These are phyloP conservation scores for Premnoplex brunnescens DNA, from an alignment of 2,797 vertebrate species.

Conservation along the genomic window DNA sequence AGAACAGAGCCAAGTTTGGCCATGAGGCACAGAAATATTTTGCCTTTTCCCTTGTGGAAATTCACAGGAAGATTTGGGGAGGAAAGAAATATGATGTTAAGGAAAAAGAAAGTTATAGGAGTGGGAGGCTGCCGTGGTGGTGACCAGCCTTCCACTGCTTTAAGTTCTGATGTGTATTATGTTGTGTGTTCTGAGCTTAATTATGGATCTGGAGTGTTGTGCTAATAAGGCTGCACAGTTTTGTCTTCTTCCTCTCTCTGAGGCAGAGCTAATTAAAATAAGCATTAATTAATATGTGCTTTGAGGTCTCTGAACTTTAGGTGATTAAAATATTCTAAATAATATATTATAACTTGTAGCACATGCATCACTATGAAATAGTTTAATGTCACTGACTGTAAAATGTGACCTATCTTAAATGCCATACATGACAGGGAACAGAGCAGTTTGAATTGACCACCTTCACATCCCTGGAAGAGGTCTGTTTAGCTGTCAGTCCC, in stretches of 20 bases:
- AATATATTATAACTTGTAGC: constrained; percentile 28
- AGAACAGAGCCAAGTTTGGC: neutral
- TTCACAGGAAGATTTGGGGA: neutral
- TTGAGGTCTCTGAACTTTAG: constrained; percentile 33
- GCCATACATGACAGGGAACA: neutral
- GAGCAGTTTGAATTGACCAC: neutral
- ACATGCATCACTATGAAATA: neutral
- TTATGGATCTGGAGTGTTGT: neutral
- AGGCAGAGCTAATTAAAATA: constrained; percentile 51
- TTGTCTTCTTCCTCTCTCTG: constrained; percentile 7
- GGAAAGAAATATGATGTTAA: neutral
- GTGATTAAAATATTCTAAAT: constrained; percentile 56
- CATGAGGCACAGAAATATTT: neutral
- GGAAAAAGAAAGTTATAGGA: neutral
- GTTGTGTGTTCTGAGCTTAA: constrained; percentile 17
- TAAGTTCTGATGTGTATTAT: neutral
- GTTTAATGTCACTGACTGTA: neutral
- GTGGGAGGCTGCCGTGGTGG: neutral
- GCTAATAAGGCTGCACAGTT: constrained; percentile 10
- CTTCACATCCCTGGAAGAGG: neutral
- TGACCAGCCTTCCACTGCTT: neutral
- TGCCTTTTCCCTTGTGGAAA: neutral
- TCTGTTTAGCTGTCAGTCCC: neutral
- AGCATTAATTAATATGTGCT: constrained; percentile 55
- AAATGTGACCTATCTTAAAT: constrained; percentile 5